Base-by-base conservation (phyloP, 2,888 invertebrate species). In the Lasius platythorax region DNA sequence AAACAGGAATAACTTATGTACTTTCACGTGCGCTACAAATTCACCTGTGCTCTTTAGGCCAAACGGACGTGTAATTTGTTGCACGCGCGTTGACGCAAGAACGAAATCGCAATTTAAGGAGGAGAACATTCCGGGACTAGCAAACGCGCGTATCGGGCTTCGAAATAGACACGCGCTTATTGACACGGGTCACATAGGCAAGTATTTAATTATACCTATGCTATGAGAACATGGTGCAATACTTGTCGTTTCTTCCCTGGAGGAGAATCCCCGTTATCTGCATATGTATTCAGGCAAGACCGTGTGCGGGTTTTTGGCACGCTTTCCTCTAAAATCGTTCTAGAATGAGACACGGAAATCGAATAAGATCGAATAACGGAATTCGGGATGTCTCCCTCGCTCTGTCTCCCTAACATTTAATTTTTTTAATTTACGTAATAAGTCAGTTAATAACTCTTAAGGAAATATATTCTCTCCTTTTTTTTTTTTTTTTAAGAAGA, bases 361-460 rank as follows among this genome's bases (percentile, higher is more conserved):
- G 66, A 89, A 89, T 82, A 87, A 84, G 86, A 86, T 66, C 89
- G 83, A 83, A 63, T 89, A 86, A 89, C 89, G 89, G 89, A 82
- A 68, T 61, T 56, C 61, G n/a, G 23, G 37, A 63, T 72, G n/a
- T 46, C 11, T 43, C 12, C 28, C 12, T 58, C 76, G 63, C 18
- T 23, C 23, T 66, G 66, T 23, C 9, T n/a, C 15, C 1, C 11
- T 61, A 23, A 15, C 3, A 28, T 63, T 5, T 28, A 18, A 56
- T 40, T 63, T 70, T 15, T 23, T 72, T n/a, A 23, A 63, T 50
- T 30, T 46, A n/a, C 11, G 11, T 64, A 43, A 23, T 37, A 28
- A 37, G 12, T 12, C 2, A 37, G 6, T 75, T 33, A 40, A 3
- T 15, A 9, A 23, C 4, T 15, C 23, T 67, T 56, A 9, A 9